Evolutionary conservation across 2,888 invertebrate genomes (phyloP).

Genomic region (Neoaliturus tenellus): DNA sequence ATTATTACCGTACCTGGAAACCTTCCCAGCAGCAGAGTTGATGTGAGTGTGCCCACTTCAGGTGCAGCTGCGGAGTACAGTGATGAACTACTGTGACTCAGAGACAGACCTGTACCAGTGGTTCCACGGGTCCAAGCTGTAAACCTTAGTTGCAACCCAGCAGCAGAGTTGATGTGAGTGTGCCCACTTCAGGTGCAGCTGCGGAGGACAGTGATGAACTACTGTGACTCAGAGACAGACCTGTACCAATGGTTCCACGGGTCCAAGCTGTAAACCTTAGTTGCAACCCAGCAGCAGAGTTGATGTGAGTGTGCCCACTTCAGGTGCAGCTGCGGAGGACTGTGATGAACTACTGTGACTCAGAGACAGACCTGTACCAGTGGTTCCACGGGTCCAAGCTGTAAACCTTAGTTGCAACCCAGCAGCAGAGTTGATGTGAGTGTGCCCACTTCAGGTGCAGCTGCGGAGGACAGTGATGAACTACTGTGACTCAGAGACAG

Average conservation of each 20-base stretch:
- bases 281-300: too few relatives aligned
- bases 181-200: slow-evolving; percentile 74
- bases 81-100: too few relatives aligned
- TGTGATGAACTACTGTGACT: slow-evolving; percentile 74
- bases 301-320: background rate
- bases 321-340: slow-evolving; percentile 78
- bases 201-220: slow-evolving; percentile 75
- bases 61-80: too few relatives aligned
- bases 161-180: background rate
- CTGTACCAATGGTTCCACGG: slow-evolving; percentile 85
- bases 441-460: slow-evolving; percentile 73
- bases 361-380: slow-evolving; percentile 80
- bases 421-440: background rate
- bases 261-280: slow-evolving; percentile 82
- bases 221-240: slow-evolving; percentile 76
- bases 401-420: too few relatives aligned
- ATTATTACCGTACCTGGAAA: too few relatives aligned
- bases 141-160: too few relatives aligned
- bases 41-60: too few relatives aligned
- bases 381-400: slow-evolving; percentile 84
- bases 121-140: too few relatives aligned
- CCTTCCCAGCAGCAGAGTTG: too few relatives aligned
- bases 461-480: slow-evolving; percentile 76
- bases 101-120: too few relatives aligned
- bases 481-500: slow-evolving; percentile 75